Evolutionary conservation across 2,113 vertebrate genomes (phyloP), one percentile per base, ranked within the genome.

Genomic region (Oncorhynchus masou): DNA sequence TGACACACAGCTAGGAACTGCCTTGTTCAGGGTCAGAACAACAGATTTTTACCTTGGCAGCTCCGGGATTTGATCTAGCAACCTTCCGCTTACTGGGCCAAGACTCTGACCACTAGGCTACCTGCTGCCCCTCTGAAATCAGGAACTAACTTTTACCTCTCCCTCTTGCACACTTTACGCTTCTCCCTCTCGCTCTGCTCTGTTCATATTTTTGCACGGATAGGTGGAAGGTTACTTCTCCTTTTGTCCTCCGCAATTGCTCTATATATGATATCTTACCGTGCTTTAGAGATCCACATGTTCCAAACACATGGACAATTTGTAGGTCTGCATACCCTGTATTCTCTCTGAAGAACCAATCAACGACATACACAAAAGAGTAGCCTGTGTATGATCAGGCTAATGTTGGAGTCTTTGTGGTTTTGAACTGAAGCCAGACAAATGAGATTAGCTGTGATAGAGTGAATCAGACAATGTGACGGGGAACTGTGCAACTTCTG

Each of bases 141-240:
- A 85, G 94, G 95, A 97, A 96, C 91, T 22, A 86, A 77, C 78
- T 79, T 27, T 81, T 85, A 83, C 84, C 90, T 90, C 83, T 89
- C 83, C 78, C 90, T 88, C 74, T 76, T 3, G 9, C 39, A 11
- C 39, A 45, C 39, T 45, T 11, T 11, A 11, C 39, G 0, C 39
- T 97, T 92, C 93, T 90, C 39, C 9, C 9, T 2, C 39, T 45
- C 39, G 2, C 11, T 45, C 85, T 81, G 80, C 31, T 83, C 83
- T 91, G 75, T 91, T 93, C 75, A 81, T 94, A 90, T 85, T 91
- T 89, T 86, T 81, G 75, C 68, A 67, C 16, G 0, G 45, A 76
- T 71, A 51, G 24, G 22, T 59, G 65, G 9, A 57, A 20, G 71
- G 22, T 27, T 73, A 75, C 81, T 89, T 87, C 81, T 69, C 16